Base-by-base conservation (phyloP, 2,797 vertebrate species). In the Tamandua tetradactyla region DNA sequence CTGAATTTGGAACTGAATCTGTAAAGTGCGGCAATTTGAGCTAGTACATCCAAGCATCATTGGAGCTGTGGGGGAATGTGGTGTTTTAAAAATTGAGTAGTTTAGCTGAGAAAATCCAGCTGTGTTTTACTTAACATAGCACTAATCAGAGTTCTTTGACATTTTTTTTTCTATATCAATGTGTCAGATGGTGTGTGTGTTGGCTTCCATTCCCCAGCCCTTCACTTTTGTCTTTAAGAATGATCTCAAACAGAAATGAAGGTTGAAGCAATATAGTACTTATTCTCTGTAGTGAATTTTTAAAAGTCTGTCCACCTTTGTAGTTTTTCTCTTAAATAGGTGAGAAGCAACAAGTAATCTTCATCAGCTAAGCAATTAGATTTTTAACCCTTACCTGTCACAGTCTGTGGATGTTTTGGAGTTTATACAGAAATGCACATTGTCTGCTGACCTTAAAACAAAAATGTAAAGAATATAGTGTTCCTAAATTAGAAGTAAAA, bases 311-410 rank as follows among this genome's bases (percentile, higher is more conserved):
- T 96, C 97, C 92, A 94, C 96, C 93, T 97, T 97, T 80, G 86
- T 95, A 95, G 86, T 96, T 97, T 97, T 87, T 95, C 96, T 97
- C 96, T 97, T 98, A 98, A 98, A 97, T 97, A 98, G 97, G 96
- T 98, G 97, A 98, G 94, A 98, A 98, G 93, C 96, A 96, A 96
- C 96, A 96, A 96, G 96, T 97, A 95, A 88, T 83, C 96, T 96
- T 97, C 96, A 97, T 97, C 98, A 97, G 89, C 89, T 94, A 88
- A 97, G 94, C 96, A 98, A 91, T 98, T 98, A 94, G 95, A 94
- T 95, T 97, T 97, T 98, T 97, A 98, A 98, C 97, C 91, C 97
- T 96, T 97, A 85, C n/a, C 42, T 75, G 23, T 85, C 82, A 76
- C 27, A 18, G 44, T 57, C 25, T 72, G 61, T 68, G 37, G 49